phyloP scores from a whole-genome alignment of 23 tunicate genomes.

The Aplidium turbinatum region DNA sequence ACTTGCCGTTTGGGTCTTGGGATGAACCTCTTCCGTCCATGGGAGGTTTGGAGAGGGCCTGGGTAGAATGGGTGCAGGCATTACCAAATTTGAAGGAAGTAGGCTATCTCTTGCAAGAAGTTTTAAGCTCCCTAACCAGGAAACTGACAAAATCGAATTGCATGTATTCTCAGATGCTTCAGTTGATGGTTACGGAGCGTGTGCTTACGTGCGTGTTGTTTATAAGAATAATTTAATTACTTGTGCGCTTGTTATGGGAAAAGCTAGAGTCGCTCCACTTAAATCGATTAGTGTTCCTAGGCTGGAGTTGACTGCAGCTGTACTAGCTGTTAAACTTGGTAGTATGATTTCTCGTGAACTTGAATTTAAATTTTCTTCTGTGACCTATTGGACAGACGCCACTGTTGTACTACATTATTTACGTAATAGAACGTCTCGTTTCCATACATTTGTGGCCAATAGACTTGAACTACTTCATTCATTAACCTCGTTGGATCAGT shows the following conservation, averaged over 20 bases:
- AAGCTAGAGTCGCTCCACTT: slow-evolving; percentile 36
- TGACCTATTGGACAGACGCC: slow-evolving; percentile 14
- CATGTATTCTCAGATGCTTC: slow-evolving; percentile 44
- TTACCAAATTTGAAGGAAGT: too few species aligned
- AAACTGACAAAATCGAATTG: not conserved
- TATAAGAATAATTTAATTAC: not conserved
- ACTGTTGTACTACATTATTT: slow-evolving; percentile 12
- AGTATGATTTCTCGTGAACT: not conserved
- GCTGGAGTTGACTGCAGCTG: slow-evolving; percentile 22
- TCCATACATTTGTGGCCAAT: slow-evolving; percentile 17
- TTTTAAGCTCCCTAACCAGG: too few species aligned
- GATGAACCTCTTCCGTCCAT: too few species aligned
- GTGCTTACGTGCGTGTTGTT: slow-evolving; percentile 17
- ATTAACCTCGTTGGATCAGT: not conserved
- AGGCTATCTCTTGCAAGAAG: too few species aligned
- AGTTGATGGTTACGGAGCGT: slow-evolving; percentile 20
- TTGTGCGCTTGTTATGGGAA: slow-evolving; percentile 32
- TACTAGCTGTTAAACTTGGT: slow-evolving; percentile 1
- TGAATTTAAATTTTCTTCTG: not conserved
- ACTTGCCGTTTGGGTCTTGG: too few species aligned
- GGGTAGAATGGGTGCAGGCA: too few species aligned
- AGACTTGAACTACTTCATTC: slow-evolving; percentile 10
- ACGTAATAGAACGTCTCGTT: not conserved
- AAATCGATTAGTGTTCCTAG: slow-evolving; percentile 20
- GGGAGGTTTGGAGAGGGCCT: too few species aligned